Conservation (phyloP, 2,888 invertebrate genomes). For the Phengaris alcon region DNA sequence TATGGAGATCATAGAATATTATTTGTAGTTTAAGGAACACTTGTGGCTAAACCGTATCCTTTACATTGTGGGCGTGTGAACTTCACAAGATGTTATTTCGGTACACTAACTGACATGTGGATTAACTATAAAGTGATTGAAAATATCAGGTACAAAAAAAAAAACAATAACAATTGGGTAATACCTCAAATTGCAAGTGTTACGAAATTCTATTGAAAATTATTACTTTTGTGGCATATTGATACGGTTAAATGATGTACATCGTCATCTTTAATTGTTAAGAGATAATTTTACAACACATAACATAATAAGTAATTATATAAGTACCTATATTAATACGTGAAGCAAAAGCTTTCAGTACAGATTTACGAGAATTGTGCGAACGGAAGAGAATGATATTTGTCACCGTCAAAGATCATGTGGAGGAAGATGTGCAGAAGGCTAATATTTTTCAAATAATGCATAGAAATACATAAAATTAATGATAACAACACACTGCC, state of each 20-base stretch:
- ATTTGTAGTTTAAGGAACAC: slow-evolving; percentile 11
- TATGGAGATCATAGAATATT: slow-evolving; percentile 16
- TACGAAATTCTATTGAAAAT: background rate
- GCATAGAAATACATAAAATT: no score
- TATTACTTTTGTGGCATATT: background rate
- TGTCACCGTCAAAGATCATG: no score
- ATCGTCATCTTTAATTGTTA: background rate
- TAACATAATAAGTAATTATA: no score
- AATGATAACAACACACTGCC: no score
- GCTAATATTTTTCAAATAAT: no score
- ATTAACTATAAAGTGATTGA: background rate
- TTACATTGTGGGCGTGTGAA: slow-evolving; percentile 22
- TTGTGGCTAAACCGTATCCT: background rate
- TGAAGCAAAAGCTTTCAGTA: no score
- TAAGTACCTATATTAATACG: no score
- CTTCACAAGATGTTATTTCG: slow-evolving; percentile 9
- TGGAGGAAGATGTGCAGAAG: no score
- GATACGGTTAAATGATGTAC: background rate
- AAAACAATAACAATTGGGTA: background rate
- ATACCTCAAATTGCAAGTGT: background rate
- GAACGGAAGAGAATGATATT: no score
- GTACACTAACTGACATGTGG: background rate
- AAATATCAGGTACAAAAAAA: background rate
- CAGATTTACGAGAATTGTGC: no score
- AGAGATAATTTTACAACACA: no score